A percentile compares a stretch with the other conserved stretches of the same genome.
Conservation (phyloP, 2,113 vertebrate species). For the Calidris pugnax region DNA sequence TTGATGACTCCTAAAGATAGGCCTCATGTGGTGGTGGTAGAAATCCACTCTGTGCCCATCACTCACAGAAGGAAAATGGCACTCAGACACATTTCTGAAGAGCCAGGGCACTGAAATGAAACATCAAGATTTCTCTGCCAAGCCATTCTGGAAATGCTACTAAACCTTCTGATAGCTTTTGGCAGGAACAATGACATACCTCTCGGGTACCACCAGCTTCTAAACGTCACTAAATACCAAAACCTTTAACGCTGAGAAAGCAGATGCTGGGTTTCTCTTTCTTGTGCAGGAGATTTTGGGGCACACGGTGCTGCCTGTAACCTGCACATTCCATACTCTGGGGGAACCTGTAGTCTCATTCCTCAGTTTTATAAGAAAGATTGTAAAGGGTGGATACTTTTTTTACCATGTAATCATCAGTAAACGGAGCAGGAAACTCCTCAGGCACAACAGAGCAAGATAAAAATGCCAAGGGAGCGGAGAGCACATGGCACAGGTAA, state of each 20-base stretch:
- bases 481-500: conserved; percentile 2
- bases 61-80: accelerated
- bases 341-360: not conserved
- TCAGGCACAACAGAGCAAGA: conserved; percentile 2
- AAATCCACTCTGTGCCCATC: not conserved
- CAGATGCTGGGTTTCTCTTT: not conserved
- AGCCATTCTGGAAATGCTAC: accelerated
- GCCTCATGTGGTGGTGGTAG: accelerated
- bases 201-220: not conserved
- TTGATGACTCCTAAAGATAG: not conserved
- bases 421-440: conserved; percentile 17
- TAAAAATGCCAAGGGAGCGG: not conserved
- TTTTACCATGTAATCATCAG: not conserved
- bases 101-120: not conserved
- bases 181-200: not conserved
- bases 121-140: not conserved
- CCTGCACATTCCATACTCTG: not conserved
- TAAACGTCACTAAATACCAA: not conserved
- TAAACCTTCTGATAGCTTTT: not conserved
- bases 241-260: not conserved
- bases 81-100: not conserved
- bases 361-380: not conserved
- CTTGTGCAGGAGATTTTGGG: not conserved
- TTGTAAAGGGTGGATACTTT: not conserved
- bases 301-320: accelerated